phyloP scores from a whole-genome alignment of 2,888 invertebrate genomes.

The Vandiemenella viatica region DNA sequence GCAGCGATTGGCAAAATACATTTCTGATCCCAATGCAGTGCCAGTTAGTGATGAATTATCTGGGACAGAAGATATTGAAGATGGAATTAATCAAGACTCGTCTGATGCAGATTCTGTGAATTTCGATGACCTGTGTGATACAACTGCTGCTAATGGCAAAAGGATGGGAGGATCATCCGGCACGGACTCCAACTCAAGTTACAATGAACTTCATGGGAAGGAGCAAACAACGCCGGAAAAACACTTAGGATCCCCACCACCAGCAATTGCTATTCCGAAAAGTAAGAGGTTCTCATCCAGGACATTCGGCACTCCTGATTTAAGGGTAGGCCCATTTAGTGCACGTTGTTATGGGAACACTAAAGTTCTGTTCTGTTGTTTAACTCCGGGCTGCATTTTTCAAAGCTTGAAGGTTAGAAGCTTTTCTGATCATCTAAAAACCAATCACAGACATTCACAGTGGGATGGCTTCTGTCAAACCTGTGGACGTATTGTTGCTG shows the following conservation, averaged over 20 bases:
- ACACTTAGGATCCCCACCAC: neutral
- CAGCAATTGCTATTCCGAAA: neutral
- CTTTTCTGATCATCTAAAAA: slow-evolving; percentile 5
- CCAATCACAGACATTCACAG: neutral
- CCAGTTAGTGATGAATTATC: too few relatives aligned
- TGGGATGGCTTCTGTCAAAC: slow-evolving; percentile 11
- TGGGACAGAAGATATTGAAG: too few relatives aligned
- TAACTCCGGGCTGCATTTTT: slow-evolving; percentile 6
- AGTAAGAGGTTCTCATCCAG: neutral
- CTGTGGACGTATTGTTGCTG: neutral
- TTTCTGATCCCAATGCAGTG: too few relatives aligned
- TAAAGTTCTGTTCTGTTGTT: slow-evolving; percentile 4
- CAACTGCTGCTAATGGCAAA: too few relatives aligned
- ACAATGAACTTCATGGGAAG: too few relatives aligned
- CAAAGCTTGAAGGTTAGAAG: neutral
- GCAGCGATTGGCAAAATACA: too few relatives aligned
- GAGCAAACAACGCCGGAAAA: too few relatives aligned
- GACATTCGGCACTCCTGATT: neutral
- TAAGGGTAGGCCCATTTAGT: neutral
- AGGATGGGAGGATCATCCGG: too few relatives aligned
- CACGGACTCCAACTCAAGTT: too few relatives aligned
- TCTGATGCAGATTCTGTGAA: too few relatives aligned
- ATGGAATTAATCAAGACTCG: too few relatives aligned
- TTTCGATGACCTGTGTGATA: too few relatives aligned
- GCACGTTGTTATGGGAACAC: neutral